Evolutionary conservation across 1,140 invertebrate genomes (phyloP), one percentile per base, ranked within the genome.

Genomic region (Camponotus floridanus): DNA sequence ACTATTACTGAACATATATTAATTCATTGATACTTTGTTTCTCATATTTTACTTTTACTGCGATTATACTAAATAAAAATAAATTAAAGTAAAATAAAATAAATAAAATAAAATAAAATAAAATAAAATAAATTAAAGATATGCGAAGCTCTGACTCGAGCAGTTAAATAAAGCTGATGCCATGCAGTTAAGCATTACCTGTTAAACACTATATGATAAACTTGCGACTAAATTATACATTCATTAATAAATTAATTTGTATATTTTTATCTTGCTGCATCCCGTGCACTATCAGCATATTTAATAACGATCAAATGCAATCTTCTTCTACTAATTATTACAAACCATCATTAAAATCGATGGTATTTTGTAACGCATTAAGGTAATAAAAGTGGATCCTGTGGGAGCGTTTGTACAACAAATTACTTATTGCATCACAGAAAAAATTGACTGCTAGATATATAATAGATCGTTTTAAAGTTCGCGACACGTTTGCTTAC

Each of bases 381-480:
- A 36, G 18, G 3, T 45, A 36, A 83, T 81, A 59, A 59, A 42
- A 7, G 3, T 18, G 36, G 33, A 13, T 5, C 36, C n/a, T 51
- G 13, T 13, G 26, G 55, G 42, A 0, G 15, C 31, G n/a, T 59
- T 48, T 15, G 13, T 59, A 68, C 45, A 31, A 18, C 64, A 64
- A 83, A 45, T 74, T 83, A 45, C 55, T 61, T 26, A 45, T 74
- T 48, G 18, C 39, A 61, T 48, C 3, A 4, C 8, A 26, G 26
- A 13, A 2, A 0, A 7, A 61, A 15, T 70, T 80, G 33, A 45
- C 13, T 18, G 39, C 26, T 61, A 42, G n/a, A 42, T 33, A 57
- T 21, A 15, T 21, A 42, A n/a, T 51, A 26, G 26, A 42, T 18
- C 39, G 18, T 15, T 59, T 59, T 48, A 81, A 81, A 59, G 67